Percentiles rank a stretch among this genome's conserved stretches.
phyloP scores from a whole-genome alignment of 1,140 invertebrate genomes.

The Drosophila saltans region DNA sequence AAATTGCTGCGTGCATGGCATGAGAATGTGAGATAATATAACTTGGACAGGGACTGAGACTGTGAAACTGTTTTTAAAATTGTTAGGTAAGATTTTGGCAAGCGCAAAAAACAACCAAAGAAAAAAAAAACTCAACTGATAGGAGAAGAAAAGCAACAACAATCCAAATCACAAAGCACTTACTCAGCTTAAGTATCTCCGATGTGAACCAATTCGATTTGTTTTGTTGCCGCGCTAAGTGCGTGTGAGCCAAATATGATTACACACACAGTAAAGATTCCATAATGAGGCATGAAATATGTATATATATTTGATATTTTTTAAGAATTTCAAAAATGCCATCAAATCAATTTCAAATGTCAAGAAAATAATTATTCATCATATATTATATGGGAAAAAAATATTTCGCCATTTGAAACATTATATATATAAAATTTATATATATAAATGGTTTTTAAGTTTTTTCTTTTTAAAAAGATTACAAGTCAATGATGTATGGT shows the following conservation, averaged over 20 bases:
- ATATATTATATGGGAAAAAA: conserved; percentile 7
- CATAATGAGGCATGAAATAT: neutral
- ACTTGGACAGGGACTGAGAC: neutral
- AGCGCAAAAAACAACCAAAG: neutral
- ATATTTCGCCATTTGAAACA: neutral
- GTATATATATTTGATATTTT: neutral
- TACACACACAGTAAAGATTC: neutral
- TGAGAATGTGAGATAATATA: conserved; percentile 8
- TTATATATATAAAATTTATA: neutral
- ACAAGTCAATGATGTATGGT: neutral
- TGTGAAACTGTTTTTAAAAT: neutral
- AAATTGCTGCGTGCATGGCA: conserved; percentile 1
- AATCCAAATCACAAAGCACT: conserved; percentile 7
- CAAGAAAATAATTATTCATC: conserved; percentile 1
- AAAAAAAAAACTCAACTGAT: conserved; percentile 3
- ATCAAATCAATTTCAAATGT: neutral
- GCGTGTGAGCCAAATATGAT: too few relatives aligned
- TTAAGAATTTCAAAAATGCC: conserved; percentile 1
- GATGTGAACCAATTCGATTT: neutral
- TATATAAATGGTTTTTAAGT: conserved; percentile 3
- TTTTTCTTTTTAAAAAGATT: neutral
- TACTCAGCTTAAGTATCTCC: conserved; percentile 2
- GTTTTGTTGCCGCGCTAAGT: too few relatives aligned
- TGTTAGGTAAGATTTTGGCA: conserved; percentile 6
- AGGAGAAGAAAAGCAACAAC: neutral